Base-by-base conservation (phyloP, 2,113 vertebrate genomes). In the Hypocryptadius cinnamomeus region DNA sequence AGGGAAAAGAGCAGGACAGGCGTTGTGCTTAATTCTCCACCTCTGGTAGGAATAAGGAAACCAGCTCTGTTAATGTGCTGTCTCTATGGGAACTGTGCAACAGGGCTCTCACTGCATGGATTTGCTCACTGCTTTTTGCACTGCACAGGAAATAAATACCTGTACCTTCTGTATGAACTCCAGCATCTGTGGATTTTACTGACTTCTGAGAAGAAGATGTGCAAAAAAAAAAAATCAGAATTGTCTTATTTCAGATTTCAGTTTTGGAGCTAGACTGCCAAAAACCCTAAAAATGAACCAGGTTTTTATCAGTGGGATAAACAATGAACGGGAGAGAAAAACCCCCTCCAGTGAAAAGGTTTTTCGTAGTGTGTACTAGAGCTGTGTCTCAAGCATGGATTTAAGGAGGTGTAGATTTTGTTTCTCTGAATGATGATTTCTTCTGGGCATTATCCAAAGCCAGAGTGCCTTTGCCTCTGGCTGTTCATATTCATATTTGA, bases 61-160 rank as follows among this genome's bases (percentile, higher is more conserved):
- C 8, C 5, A 37, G 12, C 22, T 42, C n/a, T n/a, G 85, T 35
- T 51, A 31, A 64, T 27, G 33, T 31, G 25, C 82, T 39, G 65
- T 91, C 82, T 91, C 93, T 22, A 78, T 91, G 79, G 95, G 53
- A 92, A 95, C 94, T 15, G 15, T 31, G 45, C 40, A 68, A n/a
- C 57, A 37, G 66, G 44, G 64, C 45, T 33, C 53, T 57, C 47
- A 3, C 42, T 28, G 17, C 22, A 0, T 3, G 6, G 12, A 18
- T 51, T 51, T n/a, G 39, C 42, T 72, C 44, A 11, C 61, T 87
- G 80, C 47, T 76, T 37, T 47, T 28, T 50, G 65, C 40, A 31
- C 27, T 50, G 40, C 71, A 37, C 42, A 39, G 69, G 21, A 77
- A 70, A 71, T 8, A 19, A 74, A 71, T 7, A 17, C 22, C 5